Conservation (phyloP, 1,140 invertebrate species). For the Cotesia typhae region DNA sequence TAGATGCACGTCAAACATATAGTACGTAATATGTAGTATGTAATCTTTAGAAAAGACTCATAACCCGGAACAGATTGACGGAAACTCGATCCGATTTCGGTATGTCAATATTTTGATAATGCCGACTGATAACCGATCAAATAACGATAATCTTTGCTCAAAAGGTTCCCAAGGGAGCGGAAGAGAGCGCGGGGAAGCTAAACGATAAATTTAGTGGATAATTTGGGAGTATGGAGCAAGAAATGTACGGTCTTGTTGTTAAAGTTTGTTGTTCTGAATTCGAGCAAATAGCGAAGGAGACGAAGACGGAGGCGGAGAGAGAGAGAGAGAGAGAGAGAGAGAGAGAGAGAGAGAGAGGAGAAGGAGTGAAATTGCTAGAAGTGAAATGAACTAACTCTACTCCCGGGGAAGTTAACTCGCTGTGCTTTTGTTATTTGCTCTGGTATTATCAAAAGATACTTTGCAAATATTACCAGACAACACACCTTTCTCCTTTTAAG, state of each 20-base stretch:
- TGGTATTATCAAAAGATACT: slow-evolving; percentile 54
- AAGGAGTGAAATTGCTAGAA: slow-evolving; percentile 14
- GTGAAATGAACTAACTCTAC: slow-evolving; percentile 20
- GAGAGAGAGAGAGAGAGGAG: slow-evolving; percentile 9
- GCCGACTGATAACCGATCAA: too few relatives aligned
- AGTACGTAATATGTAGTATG: too few relatives aligned
- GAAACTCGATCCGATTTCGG: too few relatives aligned
- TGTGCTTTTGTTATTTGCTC: slow-evolving; percentile 44
- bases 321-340: neutral
- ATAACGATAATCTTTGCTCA: too few relatives aligned
- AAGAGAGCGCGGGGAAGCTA: too few relatives aligned
- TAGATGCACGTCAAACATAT: too few relatives aligned
- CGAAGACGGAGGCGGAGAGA: slow-evolving; percentile 10
- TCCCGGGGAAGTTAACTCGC: slow-evolving; percentile 40
- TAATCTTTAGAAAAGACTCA: too few relatives aligned
- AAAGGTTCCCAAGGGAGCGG: too few relatives aligned
- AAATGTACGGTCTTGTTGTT: slow-evolving; percentile 46
- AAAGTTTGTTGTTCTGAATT: slow-evolving; percentile 43
- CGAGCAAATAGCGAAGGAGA: slow-evolving; percentile 36
- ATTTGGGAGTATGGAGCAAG: neutral
- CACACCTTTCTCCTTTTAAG: neutral
- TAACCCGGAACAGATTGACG: too few relatives aligned
- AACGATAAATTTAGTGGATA: neutral
- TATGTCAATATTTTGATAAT: too few relatives aligned
- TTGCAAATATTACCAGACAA: slow-evolving; percentile 51